phyloP scores from a whole-genome alignment of 2,113 vertebrate genomes.

The Rattus rattus region DNA sequence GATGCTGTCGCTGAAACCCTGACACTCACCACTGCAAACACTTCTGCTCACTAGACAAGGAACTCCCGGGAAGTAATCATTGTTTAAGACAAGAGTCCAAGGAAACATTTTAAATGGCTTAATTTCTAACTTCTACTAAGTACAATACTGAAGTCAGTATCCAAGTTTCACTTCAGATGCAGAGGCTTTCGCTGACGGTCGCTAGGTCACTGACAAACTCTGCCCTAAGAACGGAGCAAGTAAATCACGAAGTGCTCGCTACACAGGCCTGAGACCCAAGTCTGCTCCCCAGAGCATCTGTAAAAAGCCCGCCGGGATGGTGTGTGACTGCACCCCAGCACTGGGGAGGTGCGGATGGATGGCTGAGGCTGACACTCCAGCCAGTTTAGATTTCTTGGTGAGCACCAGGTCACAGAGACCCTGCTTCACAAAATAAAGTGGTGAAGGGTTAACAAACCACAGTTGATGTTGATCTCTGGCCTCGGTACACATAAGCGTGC shows the following conservation, averaged over 20 bases:
- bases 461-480: background rate
- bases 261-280: no score
- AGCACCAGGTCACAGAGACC: background rate
- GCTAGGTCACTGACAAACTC: background rate
- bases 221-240: background rate
- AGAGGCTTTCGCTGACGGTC: background rate
- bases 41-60: background rate
- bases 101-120: background rate
- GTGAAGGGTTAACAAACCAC: background rate
- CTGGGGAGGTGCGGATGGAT: background rate
- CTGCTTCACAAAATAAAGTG: background rate
- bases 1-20: background rate
- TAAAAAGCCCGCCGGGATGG: background rate
- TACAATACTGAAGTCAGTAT: background rate
- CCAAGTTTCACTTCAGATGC: background rate
- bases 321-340: background rate
- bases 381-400: background rate
- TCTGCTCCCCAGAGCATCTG: background rate
- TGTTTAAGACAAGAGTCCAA: background rate
- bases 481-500: background rate
- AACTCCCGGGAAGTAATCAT: background rate
- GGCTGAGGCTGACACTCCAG: background rate
- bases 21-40: background rate
- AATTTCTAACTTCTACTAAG: background rate
- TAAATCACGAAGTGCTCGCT: background rate